Evolutionary conservation across 2,113 vertebrate species (phyloP).

Genomic region (Myotis yumanensis): DNA sequence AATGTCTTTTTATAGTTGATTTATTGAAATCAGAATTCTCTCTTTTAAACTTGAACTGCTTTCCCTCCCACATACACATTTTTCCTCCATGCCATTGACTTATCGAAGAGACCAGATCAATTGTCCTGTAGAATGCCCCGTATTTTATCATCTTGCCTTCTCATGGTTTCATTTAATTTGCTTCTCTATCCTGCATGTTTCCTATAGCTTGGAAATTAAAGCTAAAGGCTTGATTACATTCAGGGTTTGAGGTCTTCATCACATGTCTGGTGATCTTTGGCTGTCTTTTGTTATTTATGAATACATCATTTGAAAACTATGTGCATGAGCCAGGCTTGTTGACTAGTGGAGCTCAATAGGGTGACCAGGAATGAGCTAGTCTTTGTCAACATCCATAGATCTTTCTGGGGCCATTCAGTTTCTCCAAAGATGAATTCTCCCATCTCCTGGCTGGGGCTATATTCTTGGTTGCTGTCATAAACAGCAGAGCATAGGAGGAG

Average conservation of each 20-base stretch:
- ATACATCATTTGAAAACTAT: slow-evolving; percentile 1
- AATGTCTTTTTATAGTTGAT: not conserved
- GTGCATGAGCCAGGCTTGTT: not conserved
- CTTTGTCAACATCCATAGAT: not conserved
- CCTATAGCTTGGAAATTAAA: not conserved
- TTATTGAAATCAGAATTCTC: slow-evolving; percentile 25
- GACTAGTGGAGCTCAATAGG: not conserved
- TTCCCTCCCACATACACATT: not conserved
- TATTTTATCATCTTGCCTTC: slow-evolving; percentile 10
- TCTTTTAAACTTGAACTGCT: not conserved
- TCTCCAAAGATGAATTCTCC: not conserved
- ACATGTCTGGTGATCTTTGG: not conserved
- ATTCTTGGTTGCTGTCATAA: not conserved
- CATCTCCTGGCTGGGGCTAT: not conserved
- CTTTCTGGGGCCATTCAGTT: not conserved
- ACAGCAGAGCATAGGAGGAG: not conserved
- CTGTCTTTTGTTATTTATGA: slow-evolving; percentile 8
- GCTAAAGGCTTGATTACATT: slow-evolving; percentile 26
- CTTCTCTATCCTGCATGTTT: not conserved
- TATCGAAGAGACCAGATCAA: not conserved
- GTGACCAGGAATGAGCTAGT: not conserved
- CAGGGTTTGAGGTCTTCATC: not conserved
- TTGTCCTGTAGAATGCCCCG: not conserved
- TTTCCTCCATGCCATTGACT: not conserved
- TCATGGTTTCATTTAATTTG: slow-evolving; percentile 20